Conservation (phyloP, 2,888 invertebrate genomes). For the Diabrotica balteata region DNA sequence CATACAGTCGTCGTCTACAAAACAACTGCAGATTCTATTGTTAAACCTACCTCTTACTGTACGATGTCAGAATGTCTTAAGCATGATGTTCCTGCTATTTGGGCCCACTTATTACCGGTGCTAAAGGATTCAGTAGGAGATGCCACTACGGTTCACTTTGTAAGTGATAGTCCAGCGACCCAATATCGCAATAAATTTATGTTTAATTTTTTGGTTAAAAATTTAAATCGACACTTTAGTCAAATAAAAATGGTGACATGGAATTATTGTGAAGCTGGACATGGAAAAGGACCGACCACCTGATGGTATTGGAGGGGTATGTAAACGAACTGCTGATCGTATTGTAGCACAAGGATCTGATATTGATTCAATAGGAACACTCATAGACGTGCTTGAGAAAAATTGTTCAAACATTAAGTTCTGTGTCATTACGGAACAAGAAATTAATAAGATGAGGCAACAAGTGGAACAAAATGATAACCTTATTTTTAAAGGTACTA, state of each 20-base stretch:
- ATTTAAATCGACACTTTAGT: constrained; percentile 9
- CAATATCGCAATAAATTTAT: constrained; percentile 15
- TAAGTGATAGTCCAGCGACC: constrained; percentile 24
- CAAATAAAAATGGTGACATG: constrained; percentile 32
- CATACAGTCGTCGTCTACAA: constrained; percentile 54
- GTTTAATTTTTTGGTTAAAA: constrained; percentile 23
- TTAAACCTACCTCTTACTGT: constrained; percentile 10
- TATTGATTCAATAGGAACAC: constrained; percentile 3
- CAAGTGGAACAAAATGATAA: no score
- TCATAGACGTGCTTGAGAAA: constrained; percentile 8
- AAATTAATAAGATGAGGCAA: no score
- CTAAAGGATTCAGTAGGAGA: constrained; percentile 11
- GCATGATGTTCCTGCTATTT: constrained; percentile 48
- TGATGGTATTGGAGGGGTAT: not conserved
- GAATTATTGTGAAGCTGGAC: constrained; percentile 40
- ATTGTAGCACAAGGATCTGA: no score
- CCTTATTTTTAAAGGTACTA: not conserved
- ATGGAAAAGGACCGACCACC: not conserved
- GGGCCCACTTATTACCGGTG: constrained; percentile 43
- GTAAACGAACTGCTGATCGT: constrained; percentile 3
- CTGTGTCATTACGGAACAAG: no score
- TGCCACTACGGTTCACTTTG: constrained; percentile 4
- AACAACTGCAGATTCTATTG: constrained; percentile 5
- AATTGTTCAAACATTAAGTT: not conserved
- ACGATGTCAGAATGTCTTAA: constrained; percentile 42